A percentile compares a stretch with the other conserved stretches of the same genome.
phyloP scores from a whole-genome alignment of 2,797 vertebrate genomes.

The Hafferia zeledoni region DNA sequence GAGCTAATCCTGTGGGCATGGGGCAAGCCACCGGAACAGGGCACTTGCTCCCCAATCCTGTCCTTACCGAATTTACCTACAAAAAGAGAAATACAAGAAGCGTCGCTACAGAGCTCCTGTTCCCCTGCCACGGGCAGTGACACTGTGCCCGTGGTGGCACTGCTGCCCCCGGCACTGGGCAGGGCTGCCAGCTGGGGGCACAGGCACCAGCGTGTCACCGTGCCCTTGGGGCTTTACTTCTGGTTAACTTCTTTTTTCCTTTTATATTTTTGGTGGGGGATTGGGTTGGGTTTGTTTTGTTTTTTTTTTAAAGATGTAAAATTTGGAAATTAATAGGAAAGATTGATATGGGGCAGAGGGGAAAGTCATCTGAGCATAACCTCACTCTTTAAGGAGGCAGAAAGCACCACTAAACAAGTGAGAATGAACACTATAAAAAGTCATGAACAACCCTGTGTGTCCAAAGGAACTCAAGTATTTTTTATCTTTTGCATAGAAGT shows the following conservation, averaged over 20 bases:
- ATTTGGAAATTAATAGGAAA: not conserved
- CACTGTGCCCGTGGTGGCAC: accelerated
- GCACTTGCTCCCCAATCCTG: conserved; percentile 75
- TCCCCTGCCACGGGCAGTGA: not conserved
- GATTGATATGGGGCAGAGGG: not conserved
- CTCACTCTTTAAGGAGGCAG: not conserved
- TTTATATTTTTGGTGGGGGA: not conserved
- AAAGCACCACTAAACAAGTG: not conserved
- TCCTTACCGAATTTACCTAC: conserved; percentile 83
- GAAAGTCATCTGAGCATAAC: not conserved
- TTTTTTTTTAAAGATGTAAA: not conserved
- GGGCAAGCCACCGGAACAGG: conserved; percentile 80
- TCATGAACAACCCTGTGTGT: accelerated
- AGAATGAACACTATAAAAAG: not conserved
- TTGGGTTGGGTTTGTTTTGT: not conserved
- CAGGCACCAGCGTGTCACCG: accelerated
- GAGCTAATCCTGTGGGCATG: conserved; percentile 77
- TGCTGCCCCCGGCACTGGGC: not conserved
- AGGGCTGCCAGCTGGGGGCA: not conserved
- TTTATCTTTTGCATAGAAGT: not conserved
- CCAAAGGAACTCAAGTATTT: not conserved
- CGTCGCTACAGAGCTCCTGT: not conserved
- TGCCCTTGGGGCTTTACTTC: accelerated
- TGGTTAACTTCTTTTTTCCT: accelerated
- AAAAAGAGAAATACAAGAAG: conserved; percentile 65